Conservation (phyloP, 2,113 vertebrate genomes). For the Miniopterus natalensis region DNA sequence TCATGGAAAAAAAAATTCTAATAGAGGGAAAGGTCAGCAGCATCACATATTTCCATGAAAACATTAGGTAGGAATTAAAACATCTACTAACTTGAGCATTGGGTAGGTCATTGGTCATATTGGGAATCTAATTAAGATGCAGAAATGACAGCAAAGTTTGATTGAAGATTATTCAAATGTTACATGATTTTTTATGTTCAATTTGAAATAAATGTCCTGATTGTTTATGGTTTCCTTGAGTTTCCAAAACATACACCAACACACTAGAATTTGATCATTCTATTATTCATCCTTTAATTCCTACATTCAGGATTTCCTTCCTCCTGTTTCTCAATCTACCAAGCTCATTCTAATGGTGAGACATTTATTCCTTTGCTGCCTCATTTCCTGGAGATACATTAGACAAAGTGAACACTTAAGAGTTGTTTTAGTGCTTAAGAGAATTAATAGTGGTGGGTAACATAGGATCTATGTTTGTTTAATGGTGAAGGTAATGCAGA, state of each 20-base stretch:
- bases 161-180: neutral
- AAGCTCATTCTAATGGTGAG: neutral
- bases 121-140: neutral
- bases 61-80: neutral
- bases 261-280: neutral
- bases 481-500: conserved; percentile 5
- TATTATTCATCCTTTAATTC: neutral
- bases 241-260: neutral
- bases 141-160: neutral
- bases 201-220: neutral
- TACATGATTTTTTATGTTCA: neutral
- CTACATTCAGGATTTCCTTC: neutral
- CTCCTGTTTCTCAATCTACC: neutral
- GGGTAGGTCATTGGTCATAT: neutral
- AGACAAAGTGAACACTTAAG: neutral
- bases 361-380: neutral
- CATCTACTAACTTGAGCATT: neutral
- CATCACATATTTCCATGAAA: neutral
- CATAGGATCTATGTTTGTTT: neutral
- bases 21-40: neutral
- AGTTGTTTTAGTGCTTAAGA: neutral
- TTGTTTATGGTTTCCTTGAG: neutral
- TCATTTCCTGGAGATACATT: neutral
- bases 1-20: neutral
- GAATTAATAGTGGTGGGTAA: neutral